Evolutionary conservation across 2,797 vertebrate species (phyloP).

Genomic region (Aldrovandia affinis): DNA sequence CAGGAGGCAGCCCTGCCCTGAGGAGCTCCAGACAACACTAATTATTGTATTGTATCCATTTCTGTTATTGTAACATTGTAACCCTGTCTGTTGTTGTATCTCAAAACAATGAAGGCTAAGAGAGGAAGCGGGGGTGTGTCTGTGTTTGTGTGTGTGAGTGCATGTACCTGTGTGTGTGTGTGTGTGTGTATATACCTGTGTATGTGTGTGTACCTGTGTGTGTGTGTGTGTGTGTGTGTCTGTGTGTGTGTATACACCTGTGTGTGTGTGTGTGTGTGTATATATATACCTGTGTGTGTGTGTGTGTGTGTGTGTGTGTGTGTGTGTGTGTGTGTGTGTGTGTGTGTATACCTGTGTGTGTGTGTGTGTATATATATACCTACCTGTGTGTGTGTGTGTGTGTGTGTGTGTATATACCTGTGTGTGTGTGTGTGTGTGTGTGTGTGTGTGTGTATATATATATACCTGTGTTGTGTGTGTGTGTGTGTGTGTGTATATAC

Average conservation of each 20-base stretch:
- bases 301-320: too few relatives aligned
- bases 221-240: not conserved
- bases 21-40: slow-evolving; percentile 45
- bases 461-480: not conserved
- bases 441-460: too few relatives aligned
- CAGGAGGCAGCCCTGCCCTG: slow-evolving; percentile 40
- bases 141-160: not conserved
- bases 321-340: slow-evolving; percentile 4
- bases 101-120: slow-evolving; percentile 36
- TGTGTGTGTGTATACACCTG: not conserved
- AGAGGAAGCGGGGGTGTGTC: slow-evolving; percentile 34
- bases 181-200: too few relatives aligned
- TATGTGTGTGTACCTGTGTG: slow-evolving; percentile 4
- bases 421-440: slow-evolving; percentile 19
- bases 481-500: not conserved
- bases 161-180: too few relatives aligned
- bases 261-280: not conserved
- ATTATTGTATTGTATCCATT: slow-evolving; percentile 54
- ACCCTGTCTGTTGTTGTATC: slow-evolving; percentile 35
- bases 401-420: too few relatives aligned
- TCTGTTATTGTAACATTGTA: slow-evolving; percentile 55
- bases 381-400: slow-evolving; percentile 26
- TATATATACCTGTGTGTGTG: too few relatives aligned
- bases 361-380: too few relatives aligned
- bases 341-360: too few relatives aligned